Conservation (phyloP, 2,113 vertebrate species). For the Saguinus midas region DNA sequence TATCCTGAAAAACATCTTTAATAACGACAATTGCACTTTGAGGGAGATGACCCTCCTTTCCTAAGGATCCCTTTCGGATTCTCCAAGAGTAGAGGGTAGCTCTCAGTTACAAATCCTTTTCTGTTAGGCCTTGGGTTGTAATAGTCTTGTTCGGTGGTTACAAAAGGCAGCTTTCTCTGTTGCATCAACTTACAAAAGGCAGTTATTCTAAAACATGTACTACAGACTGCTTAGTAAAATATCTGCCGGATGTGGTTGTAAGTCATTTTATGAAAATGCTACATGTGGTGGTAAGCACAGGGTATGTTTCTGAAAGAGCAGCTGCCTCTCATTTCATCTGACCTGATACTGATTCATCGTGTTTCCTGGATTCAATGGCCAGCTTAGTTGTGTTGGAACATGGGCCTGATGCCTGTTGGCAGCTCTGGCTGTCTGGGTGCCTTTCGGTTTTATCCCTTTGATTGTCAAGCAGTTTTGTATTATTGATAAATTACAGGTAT, state of each 20-base stretch:
- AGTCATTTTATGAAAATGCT: neutral
- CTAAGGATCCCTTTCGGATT: neutral
- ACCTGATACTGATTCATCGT: conserved; percentile 24
- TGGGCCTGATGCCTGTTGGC: conserved; percentile 55
- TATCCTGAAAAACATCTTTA: neutral
- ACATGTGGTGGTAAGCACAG: neutral
- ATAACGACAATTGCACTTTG: neutral
- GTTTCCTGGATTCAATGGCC: conserved; percentile 51
- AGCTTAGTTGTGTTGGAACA: conserved; percentile 20
- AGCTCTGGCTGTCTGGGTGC: conserved; percentile 47
- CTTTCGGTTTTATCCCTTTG: conserved; percentile 66
- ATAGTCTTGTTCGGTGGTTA: neutral
- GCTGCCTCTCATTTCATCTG: conserved; percentile 41
- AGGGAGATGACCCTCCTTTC: neutral
- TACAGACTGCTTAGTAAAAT: neutral
- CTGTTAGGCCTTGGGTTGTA: neutral
- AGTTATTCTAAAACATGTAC: neutral
- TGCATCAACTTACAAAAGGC: neutral
- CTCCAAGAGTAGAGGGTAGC: neutral
- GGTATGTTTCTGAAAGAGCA: neutral
- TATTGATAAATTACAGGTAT: conserved; percentile 71
- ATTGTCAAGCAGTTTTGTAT: conserved; percentile 53
- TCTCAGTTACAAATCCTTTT: neutral
- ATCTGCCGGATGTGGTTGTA: neutral
- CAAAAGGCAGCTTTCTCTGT: conserved; percentile 9